These are phyloP conservation scores for Augochlorella aurata DNA, from an alignment of 2,888 invertebrate species.

Conservation along the genomic window DNA sequence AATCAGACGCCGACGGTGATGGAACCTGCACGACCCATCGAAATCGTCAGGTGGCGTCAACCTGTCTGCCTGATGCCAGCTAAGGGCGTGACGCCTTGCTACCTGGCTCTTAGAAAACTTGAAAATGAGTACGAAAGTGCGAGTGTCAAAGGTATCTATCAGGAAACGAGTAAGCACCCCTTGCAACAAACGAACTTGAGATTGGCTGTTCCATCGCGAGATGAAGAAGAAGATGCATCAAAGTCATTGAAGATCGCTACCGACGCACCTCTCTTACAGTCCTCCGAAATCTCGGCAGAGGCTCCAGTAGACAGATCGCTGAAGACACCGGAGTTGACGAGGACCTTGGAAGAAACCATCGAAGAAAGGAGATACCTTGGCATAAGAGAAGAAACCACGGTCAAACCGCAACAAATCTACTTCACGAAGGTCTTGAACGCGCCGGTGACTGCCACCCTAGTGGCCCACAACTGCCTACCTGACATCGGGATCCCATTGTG, in stretches of 20 bases:
- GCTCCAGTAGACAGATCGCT: background rate
- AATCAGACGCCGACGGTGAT: background rate
- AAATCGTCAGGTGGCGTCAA: slow-evolving; percentile 69
- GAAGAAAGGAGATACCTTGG: background rate
- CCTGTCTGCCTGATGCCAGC: slow-evolving; percentile 64
- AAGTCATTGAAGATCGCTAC: background rate
- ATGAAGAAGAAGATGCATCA: background rate
- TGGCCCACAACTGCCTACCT: slow-evolving; percentile 77
- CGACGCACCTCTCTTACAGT: background rate
- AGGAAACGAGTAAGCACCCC: background rate
- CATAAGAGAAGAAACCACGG: background rate
- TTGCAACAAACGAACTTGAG: slow-evolving; percentile 16
- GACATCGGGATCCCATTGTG: slow-evolving; percentile 76
- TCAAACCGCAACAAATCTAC: slow-evolving; percentile 45
- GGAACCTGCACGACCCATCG: slow-evolving; percentile 34
- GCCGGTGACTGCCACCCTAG: slow-evolving; percentile 75
- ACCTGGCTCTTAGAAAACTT: slow-evolving; percentile 15
- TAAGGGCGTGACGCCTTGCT: slow-evolving; percentile 52
- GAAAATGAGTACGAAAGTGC: slow-evolving; percentile 45
- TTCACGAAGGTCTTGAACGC: slow-evolving; percentile 72
- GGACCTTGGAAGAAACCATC: background rate
- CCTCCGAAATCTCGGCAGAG: slow-evolving; percentile 1
- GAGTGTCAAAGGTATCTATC: background rate
- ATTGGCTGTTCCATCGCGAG: background rate
- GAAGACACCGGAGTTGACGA: slow-evolving; percentile 1